Base-by-base conservation (phyloP, 2,113 vertebrate genomes). In the Mormoops blainvillei region DNA sequence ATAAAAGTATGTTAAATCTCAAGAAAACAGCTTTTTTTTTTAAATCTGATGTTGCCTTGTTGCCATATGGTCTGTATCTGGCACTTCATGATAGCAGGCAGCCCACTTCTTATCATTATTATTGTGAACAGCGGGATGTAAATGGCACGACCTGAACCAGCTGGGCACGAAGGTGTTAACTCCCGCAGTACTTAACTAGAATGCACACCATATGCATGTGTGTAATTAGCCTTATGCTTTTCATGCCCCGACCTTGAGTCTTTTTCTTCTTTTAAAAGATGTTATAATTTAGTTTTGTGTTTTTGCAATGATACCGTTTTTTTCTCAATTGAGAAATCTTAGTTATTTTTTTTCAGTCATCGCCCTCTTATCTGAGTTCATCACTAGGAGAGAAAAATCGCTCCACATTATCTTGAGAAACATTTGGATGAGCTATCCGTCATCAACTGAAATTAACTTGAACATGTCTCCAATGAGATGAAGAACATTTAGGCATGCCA, bases 381-480 rank as follows among this genome's bases (percentile, higher is more conserved):
- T 56, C 67, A 88, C 91, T 73, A 65, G 80, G 31, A 92, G 50
- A 87, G 83, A 87, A 10, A 89, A 97, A 94, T 1, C 33, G 84
- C 45, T 91, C 88, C 54, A 3, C 12, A 76, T 95, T 97, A 83
- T 93, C 97, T 96, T 95, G 80, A 98, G 96, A 86, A 97, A 73
- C 91, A 56, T 93, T 97, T 96, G 90, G 74, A 87, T 80, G 87
- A 97, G 94, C 84, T 77, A 89, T 96, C 54, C 96, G 97, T 97
- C 97, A 84, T 96, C 95, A 91, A 67, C 89, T 87, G 94, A 96
- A 96, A 96, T 97, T 89, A 97, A 97, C 98, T 97, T 97, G 96
- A 83, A 50, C 96, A 88, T 61, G 86, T 94, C 94, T 97, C 96
- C 85, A 65, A 76, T 83, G 96, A 97, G 95, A 95, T 38, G 87